A percentile compares a stretch with the other conserved stretches of the same genome.
phyloP scores from a whole-genome alignment of 1,140 invertebrate species.

The Drepana arcuata region DNA sequence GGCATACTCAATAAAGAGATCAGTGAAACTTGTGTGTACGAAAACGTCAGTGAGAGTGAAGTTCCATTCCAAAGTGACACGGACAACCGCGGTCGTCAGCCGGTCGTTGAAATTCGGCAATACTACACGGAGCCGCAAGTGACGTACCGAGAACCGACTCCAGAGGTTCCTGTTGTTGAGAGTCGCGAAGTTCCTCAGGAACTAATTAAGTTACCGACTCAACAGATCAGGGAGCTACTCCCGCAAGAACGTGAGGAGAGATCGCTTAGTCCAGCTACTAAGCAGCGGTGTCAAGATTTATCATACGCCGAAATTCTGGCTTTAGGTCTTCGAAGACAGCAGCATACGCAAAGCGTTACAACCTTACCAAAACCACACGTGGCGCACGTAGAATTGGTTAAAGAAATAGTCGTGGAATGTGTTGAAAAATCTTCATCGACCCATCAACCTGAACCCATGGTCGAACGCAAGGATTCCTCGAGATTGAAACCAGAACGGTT shows the following conservation, averaged over 20 bases:
- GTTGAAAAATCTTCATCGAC: conserved; percentile 29
- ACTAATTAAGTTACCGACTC: conserved; percentile 1
- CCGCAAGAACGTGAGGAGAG: conserved; percentile 20
- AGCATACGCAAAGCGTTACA: conserved; percentile 30
- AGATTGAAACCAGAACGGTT: conserved; percentile 12
- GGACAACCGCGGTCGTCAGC: too few species aligned
- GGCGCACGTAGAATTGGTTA: conserved; percentile 50
- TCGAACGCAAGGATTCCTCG: conserved; percentile 10
- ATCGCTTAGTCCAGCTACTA: conserved; percentile 26
- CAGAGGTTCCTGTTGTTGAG: too few species aligned
- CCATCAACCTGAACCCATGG: conserved; percentile 18
- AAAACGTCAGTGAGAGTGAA: conserved; percentile 27
- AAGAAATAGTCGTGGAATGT: conserved; percentile 43
- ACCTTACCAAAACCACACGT: conserved; percentile 47
- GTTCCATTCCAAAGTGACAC: conserved; percentile 9
- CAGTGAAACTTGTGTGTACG: too few species aligned
- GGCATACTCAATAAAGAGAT: too few species aligned
- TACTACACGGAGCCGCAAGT: conserved; percentile 7
- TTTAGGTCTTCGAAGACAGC: conserved; percentile 73
- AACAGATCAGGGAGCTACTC: conserved; percentile 17
- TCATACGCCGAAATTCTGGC: conserved; percentile 83
- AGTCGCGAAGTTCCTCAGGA: not conserved
- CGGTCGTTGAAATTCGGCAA: conserved; percentile 9
- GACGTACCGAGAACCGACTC: conserved; percentile 2
- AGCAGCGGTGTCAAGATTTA: conserved; percentile 56